phyloP scores from a whole-genome alignment of 2,888 invertebrate genomes.

The Sarcophaga caerulescens region DNA sequence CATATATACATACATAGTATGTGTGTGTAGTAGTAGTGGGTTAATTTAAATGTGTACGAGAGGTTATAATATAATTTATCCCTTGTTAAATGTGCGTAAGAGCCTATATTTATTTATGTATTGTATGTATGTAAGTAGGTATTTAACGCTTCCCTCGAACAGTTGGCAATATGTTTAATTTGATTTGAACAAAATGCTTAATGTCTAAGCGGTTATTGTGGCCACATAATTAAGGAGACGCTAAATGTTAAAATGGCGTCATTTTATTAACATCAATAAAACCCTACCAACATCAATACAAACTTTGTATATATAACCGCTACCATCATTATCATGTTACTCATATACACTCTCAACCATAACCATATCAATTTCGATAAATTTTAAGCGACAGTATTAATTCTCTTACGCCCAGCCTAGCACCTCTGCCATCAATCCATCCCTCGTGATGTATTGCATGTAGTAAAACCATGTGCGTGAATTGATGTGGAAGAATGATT shows the following conservation, averaged over 20 bases:
- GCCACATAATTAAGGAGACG: slow-evolving; percentile 65
- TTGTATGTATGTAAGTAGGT: neutral
- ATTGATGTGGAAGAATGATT: slow-evolving; percentile 78
- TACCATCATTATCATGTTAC: neutral
- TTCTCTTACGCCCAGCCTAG: neutral
- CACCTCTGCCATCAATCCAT: neutral
- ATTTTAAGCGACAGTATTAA: neutral
- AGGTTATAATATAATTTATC: slow-evolving; percentile 2
- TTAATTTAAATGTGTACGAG: neutral
- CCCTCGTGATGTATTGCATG: neutral
- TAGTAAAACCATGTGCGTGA: slow-evolving; percentile 67
- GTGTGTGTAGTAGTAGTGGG: neutral
- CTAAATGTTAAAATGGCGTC: slow-evolving; percentile 64
- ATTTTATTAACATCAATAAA: slow-evolving; percentile 58
- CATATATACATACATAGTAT: neutral
- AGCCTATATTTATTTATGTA: slow-evolving; percentile 11
- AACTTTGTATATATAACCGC: neutral
- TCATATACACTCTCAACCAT: neutral
- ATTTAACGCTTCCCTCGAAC: slow-evolving; percentile 40
- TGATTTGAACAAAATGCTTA: slow-evolving; percentile 56
- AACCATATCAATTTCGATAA: slow-evolving; percentile 32
- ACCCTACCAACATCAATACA: slow-evolving; percentile 37
- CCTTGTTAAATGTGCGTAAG: slow-evolving; percentile 30
- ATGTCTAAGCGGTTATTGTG: slow-evolving; percentile 62
- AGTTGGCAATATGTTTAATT: slow-evolving; percentile 61